Evolutionary conservation across 2,113 vertebrate genomes (phyloP), one percentile per base, ranked within the genome.

Genomic region (mouse (Mus musculus)): DNA sequence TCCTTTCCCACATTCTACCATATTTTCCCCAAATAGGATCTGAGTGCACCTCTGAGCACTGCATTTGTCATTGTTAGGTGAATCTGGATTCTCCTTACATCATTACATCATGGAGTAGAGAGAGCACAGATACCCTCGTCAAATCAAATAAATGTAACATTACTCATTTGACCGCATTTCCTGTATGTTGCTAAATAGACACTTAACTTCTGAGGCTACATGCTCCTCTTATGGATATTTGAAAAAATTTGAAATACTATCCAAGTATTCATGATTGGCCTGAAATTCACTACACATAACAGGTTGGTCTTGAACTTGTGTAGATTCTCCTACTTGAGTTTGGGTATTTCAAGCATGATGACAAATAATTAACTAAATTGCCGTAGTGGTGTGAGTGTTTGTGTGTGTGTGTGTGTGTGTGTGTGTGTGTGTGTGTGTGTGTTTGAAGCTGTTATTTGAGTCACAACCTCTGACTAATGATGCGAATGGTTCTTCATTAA

Each of bases 61-160:
- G 3, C 14, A 9, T 94, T 92, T 84, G 42, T 22, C 4, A 49
- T 73, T 94, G 73, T 52, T 63, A 75, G 67, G 19, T 42, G 33
- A 96, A 77, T 71, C 77, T 82, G 54, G 59, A 91, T 94, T 96
- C 76, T 93, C 39, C 77, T 94, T 81, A 89, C 87, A 82, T 77
- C 73, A 59, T 49, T 85, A 54, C 36, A 39, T 24, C 89, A 2
- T 39, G 9, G 33, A 95, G 49, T 71, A 42, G 10, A 71, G n/a
- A 42, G 10, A 71, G n/a, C 72, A 33, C 28, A 89, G 49, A 84
- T 81, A 89, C 88, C 22, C 78, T 96, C 86, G 61, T 82, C 81
- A 86, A 46, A 89, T 94, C 42, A 90, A 96, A 92, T 90, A 76
- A 90, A 96, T 96, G 85, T 90, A 81, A 88, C 67, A 90, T 77